Conservation (phyloP, 2,797 vertebrate genomes). For the Chanos chanos region DNA sequence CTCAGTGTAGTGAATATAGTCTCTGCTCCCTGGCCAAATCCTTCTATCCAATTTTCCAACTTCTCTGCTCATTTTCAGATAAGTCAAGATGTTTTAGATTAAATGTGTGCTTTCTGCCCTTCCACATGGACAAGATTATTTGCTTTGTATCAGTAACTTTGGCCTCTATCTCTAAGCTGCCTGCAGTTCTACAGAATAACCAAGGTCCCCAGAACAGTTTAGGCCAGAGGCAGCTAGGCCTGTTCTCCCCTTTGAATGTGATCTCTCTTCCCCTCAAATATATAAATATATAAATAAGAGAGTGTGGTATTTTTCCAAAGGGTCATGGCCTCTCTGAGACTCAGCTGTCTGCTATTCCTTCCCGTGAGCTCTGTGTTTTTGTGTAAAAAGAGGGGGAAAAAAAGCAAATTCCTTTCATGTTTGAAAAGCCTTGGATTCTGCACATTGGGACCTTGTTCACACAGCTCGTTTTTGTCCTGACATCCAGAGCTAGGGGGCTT, state of each 20-base stretch:
- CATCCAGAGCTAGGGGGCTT: constrained; percentile 27
- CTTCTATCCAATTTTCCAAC: too few species aligned
- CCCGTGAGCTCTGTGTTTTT: constrained; percentile 22
- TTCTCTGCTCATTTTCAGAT: too few species aligned
- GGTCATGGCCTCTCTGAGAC: constrained; percentile 36
- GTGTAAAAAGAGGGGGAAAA: constrained; percentile 11
- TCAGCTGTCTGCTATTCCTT: constrained; percentile 17
- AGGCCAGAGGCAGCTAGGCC: neutral
- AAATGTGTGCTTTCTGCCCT: too few species aligned
- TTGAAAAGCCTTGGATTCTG: constrained; percentile 43
- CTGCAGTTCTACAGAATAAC: too few species aligned
- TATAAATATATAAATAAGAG: constrained; percentile 20
- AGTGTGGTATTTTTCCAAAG: constrained; percentile 19
- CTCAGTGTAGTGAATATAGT: too few species aligned
- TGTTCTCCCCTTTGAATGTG: constrained; percentile 24
- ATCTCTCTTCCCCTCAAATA: constrained; percentile 27
- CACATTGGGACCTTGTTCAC: constrained; percentile 43
- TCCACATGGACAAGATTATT: too few species aligned
- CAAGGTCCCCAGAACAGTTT: too few species aligned
- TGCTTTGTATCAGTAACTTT: too few species aligned
- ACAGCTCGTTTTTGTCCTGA: constrained; percentile 27
- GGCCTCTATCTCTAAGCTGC: too few species aligned
- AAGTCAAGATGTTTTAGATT: too few species aligned
- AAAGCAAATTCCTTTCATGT: constrained; percentile 52
- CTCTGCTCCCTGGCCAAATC: too few species aligned